phyloP scores from a whole-genome alignment of 2,113 vertebrate genomes.

The Crocuta crocuta region DNA sequence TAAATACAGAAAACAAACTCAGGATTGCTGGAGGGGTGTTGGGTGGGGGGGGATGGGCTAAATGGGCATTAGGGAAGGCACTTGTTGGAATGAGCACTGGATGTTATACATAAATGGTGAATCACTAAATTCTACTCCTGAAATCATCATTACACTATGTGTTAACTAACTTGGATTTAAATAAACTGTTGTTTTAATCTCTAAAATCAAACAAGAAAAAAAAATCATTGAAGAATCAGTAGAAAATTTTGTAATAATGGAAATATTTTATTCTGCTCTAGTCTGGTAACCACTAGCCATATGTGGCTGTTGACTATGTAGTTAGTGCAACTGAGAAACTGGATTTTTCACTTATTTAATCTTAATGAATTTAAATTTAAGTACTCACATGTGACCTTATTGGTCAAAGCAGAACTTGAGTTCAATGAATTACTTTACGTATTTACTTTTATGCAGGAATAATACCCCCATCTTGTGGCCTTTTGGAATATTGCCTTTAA shows the following conservation, averaged over 20 bases:
- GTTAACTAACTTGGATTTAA: too few relatives aligned
- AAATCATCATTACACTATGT: too few relatives aligned
- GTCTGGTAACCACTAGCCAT: neutral
- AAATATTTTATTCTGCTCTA: neutral
- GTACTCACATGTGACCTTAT: neutral
- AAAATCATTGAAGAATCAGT: neutral
- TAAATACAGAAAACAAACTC: too few relatives aligned
- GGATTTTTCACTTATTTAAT: neutral
- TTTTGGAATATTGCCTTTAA: constrained; percentile 34
- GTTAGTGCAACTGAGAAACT: neutral
- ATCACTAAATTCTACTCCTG: too few relatives aligned
- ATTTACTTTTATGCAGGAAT: constrained; percentile 38
- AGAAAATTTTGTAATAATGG: neutral
- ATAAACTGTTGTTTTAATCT: too few relatives aligned
- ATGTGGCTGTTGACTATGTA: neutral
- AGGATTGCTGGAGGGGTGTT: too few relatives aligned
- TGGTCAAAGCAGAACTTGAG: neutral
- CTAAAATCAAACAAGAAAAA: too few relatives aligned
- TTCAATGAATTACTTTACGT: neutral
- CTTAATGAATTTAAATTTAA: neutral
- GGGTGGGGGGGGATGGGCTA: too few relatives aligned
- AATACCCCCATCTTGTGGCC: constrained; percentile 78
- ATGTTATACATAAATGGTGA: too few relatives aligned
- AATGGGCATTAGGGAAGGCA: too few relatives aligned
- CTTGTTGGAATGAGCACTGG: too few relatives aligned